These are phyloP conservation scores for Tinea pellionella DNA, from an alignment of 2,888 invertebrate genomes.

Conservation along the genomic window DNA sequence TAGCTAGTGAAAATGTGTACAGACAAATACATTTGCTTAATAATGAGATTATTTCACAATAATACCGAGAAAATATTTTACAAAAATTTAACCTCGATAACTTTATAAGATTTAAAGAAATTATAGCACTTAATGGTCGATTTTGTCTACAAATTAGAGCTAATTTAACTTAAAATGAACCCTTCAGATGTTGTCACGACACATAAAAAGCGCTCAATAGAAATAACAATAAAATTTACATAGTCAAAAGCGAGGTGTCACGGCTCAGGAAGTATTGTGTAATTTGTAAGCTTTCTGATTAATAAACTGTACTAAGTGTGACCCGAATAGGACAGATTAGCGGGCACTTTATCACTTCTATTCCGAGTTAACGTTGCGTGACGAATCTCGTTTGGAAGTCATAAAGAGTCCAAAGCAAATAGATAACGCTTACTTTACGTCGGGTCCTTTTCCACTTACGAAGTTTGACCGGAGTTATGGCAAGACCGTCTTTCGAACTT, in stretches of 20 bases:
- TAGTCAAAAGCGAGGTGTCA: conserved; percentile 58
- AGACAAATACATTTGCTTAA: too few relatives aligned
- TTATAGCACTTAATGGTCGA: neutral
- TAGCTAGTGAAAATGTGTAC: too few relatives aligned
- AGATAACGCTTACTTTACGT: conserved; percentile 66
- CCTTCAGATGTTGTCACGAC: conserved; percentile 3
- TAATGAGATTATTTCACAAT: neutral
- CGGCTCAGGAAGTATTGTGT: conserved; percentile 63
- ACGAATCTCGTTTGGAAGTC: conserved; percentile 69
- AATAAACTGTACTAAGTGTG: conserved; percentile 69
- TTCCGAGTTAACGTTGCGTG: conserved; percentile 67
- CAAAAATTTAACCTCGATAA: neutral
- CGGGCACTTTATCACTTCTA: conserved; percentile 69
- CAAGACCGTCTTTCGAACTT: conserved; percentile 52
- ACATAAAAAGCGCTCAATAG: conserved; percentile 51
- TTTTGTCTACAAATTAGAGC: neutral
- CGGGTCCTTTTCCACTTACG: conserved; percentile 60
- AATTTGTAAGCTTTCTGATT: conserved; percentile 70
- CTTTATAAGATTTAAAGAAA: neutral
- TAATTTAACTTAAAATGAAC: conserved; percentile 9
- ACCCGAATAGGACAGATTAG: conserved; percentile 69
- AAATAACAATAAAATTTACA: conserved; percentile 64
- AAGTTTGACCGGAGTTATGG: conserved; percentile 39
- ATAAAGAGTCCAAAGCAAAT: conserved; percentile 69
- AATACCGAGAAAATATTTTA: neutral